Base-by-base conservation (phyloP, 2,113 vertebrate species). In the Chaenogobius annularis region DNA sequence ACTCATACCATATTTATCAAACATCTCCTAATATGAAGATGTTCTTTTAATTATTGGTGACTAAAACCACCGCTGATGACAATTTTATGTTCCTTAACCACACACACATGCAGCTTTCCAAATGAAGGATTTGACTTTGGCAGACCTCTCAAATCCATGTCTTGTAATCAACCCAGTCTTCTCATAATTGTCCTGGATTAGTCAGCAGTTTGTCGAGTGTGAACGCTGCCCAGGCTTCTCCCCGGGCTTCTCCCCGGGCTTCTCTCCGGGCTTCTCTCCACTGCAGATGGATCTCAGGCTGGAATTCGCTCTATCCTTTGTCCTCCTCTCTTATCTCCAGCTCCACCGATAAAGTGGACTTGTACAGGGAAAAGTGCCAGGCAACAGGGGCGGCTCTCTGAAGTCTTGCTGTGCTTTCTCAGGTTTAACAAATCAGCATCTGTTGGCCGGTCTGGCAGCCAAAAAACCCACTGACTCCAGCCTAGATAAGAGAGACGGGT, bases 391-490 rank as follows among this genome's bases (percentile, higher is more conserved):
- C 50, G 62, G 79, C n/a, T n/a, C 75, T 85, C 77, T 73, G 75
- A 78, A 78, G 70, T 85, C 90, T 85, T n/a, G 47, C 89, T 84
- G 83, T 80, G 87, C 83, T 80, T 79, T 79, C 87, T 88, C 85
- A 85, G 84, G 83, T 89, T 89, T 85, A 77, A 89, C 87, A 91
- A 90, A 90, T 88, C 84, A 77, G 83, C 90, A 90, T 89, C 90
- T 89, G 91, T 80, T 90, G 81, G 83, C 77, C 56, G 58, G 75
- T 86, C 74, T 78, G 80, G 47, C 46, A 72, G 88, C 87, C 87
- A 31, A 89, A 79, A 85, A 79, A 72, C 77, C 72, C 62, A 69
- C 77, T 78, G 81, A 71, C 65, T 82, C 47, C 79, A 85, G 81
- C 84, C 82, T 84, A 59, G 79, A 79, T 74, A 70, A 79, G 63